Percentiles rank a stretch among this genome's conserved stretches.
phyloP scores from a whole-genome alignment of 2,797 vertebrate genomes.

The Syngnathus rostellatus region DNA sequence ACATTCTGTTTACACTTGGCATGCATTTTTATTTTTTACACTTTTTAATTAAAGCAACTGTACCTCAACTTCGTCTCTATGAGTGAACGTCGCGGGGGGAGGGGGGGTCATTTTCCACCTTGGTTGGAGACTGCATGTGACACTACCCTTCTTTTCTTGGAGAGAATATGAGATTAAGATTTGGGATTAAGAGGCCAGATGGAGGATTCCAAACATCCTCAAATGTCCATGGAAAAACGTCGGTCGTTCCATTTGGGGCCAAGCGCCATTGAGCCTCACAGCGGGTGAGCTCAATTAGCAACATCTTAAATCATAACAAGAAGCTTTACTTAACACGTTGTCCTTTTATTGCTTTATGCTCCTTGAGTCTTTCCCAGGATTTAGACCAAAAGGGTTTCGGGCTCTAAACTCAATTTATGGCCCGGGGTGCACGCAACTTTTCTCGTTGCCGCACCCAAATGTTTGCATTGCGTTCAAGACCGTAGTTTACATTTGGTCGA shows the following conservation, averaged over 20 bases:
- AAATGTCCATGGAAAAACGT: not conserved
- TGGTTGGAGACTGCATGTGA: not conserved
- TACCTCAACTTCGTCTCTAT: not conserved
- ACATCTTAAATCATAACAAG: constrained; percentile 28
- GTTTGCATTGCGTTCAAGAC: too few relatives aligned
- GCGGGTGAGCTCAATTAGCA: constrained; percentile 22
- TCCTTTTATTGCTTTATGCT: not conserved
- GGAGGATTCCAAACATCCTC: constrained; percentile 16
- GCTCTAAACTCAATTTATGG: too few relatives aligned
- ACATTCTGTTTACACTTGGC: not conserved
- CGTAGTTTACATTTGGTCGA: too few relatives aligned
- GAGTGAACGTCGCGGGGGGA: not conserved
- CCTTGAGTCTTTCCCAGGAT: not conserved
- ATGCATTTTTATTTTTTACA: not conserved
- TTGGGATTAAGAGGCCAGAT: constrained; percentile 39
- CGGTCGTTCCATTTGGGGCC: constrained; percentile 8
- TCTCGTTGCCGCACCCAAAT: too few relatives aligned
- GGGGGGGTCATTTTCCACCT: not conserved
- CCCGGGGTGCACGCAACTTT: too few relatives aligned
- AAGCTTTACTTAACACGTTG: constrained; percentile 4
- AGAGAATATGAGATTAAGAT: constrained; percentile 31
- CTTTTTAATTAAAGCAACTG: not conserved
- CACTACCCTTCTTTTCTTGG: not conserved
- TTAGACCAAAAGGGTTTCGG: not conserved
- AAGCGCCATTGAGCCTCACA: constrained; percentile 32